phyloP scores from a whole-genome alignment of 2,797 vertebrate genomes.

The Urophycis tenuis region DNA sequence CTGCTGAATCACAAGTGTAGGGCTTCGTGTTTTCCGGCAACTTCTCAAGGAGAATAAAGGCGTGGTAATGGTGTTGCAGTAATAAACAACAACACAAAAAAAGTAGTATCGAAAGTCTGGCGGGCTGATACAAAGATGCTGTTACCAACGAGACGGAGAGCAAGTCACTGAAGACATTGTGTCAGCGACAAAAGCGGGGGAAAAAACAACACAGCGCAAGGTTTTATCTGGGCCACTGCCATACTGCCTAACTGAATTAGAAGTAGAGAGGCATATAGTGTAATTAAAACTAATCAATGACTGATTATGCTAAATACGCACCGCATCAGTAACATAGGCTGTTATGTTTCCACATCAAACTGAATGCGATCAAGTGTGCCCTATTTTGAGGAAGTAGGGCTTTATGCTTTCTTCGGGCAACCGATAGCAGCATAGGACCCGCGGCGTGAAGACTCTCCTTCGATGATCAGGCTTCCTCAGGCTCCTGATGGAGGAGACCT shows the following conservation, averaged over 20 bases:
- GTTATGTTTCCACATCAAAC: not conserved
- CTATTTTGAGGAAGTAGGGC: not conserved
- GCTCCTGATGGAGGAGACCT: no score
- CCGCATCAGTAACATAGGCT: not conserved
- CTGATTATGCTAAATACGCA: not conserved
- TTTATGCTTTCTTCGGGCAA: not conserved
- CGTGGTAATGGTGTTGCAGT: not conserved
- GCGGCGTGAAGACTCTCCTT: not conserved
- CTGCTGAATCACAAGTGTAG: slow-evolving; percentile 14
- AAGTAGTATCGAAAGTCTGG: not conserved
- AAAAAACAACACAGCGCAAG: not conserved
- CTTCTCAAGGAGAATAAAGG: slow-evolving; percentile 4
- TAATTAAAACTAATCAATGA: not conserved
- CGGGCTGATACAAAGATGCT: not conserved
- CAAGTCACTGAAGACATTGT: not conserved
- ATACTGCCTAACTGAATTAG: not conserved
- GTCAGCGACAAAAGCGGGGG: not conserved
- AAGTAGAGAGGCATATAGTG: not conserved
- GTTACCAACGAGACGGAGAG: not conserved
- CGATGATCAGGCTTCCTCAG: not conserved
- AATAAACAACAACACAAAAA: no score
- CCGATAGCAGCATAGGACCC: not conserved
- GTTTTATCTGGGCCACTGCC: not conserved
- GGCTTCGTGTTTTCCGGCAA: slow-evolving; percentile 15
- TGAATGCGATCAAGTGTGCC: not conserved